These are phyloP conservation scores for Buceros bicornis DNA, from an alignment of 2,797 vertebrate species.

Conservation along the genomic window DNA sequence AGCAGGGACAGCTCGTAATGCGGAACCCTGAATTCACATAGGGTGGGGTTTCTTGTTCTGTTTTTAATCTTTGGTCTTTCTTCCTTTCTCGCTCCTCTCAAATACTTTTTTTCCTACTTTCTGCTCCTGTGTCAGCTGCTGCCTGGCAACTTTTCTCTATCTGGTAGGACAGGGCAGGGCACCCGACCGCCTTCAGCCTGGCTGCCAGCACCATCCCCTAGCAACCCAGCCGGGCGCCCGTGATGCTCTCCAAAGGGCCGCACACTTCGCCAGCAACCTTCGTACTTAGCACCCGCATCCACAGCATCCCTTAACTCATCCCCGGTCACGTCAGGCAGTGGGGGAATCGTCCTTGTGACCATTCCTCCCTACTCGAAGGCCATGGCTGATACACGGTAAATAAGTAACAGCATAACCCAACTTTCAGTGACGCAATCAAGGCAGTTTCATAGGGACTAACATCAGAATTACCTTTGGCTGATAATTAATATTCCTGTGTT, in stretches of 20 bases:
- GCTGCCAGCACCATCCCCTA: slow-evolving; percentile 70
- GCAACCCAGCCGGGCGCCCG: slow-evolving; percentile 65
- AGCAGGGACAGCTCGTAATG: neutral
- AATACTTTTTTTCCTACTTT: slow-evolving; percentile 39
- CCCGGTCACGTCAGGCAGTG: neutral
- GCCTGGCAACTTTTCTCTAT: slow-evolving; percentile 80
- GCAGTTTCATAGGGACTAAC: neutral
- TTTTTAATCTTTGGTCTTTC: slow-evolving; percentile 15
- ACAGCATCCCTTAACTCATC: neutral
- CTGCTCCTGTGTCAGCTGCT: slow-evolving; percentile 72
- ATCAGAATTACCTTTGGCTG: slow-evolving; percentile 55
- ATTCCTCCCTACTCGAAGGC: neutral
- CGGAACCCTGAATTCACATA: slow-evolving; percentile 6
- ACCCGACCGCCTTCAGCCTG: slow-evolving; percentile 3
- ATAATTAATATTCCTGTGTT: slow-evolving; percentile 77
- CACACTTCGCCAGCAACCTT: neutral
- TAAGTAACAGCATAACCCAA: neutral
- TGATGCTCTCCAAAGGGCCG: slow-evolving; percentile 36
- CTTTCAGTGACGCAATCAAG: neutral
- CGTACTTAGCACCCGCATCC: neutral
- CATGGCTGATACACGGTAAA: neutral
- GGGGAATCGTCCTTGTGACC: neutral
- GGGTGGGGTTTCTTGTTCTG: neutral
- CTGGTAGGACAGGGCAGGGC: slow-evolving; percentile 65
- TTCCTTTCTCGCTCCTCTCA: neutral